Evolutionary conservation across 1,140 invertebrate genomes (phyloP).

Genomic region (Nixonia krombeini): DNA sequence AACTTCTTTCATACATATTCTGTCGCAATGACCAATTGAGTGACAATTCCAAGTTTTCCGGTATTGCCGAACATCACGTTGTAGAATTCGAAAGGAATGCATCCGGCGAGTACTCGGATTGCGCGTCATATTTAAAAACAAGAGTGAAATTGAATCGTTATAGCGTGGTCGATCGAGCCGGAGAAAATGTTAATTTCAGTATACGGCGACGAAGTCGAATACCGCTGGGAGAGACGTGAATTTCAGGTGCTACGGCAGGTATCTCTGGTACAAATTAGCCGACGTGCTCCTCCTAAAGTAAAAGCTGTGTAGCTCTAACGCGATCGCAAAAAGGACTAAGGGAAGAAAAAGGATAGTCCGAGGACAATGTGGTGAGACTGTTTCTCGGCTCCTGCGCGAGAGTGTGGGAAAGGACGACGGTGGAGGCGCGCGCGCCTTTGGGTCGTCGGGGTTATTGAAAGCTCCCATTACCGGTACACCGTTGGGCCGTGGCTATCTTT

Average conservation of each 20-base stretch:
- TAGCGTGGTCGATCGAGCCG: neutral
- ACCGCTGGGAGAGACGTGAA: constrained; percentile 30
- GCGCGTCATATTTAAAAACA: too few species aligned
- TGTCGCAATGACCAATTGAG: too few species aligned
- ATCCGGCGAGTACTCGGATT: too few species aligned
- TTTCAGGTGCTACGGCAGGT: constrained; percentile 60
- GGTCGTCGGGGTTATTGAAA: constrained; percentile 66
- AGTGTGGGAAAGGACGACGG: constrained; percentile 59
- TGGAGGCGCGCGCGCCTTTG: constrained; percentile 41
- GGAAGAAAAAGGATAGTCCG: constrained; percentile 33
- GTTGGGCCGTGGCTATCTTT: constrained; percentile 65
- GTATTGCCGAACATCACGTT: too few species aligned
- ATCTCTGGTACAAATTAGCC: constrained; percentile 68
- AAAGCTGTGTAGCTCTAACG: constrained; percentile 65
- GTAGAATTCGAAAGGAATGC: too few species aligned
- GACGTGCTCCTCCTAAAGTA: constrained; percentile 66
- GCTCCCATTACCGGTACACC: constrained; percentile 70
- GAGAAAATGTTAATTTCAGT: constrained; percentile 6
- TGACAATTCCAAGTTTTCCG: too few species aligned
- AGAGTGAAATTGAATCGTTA: constrained; percentile 14
- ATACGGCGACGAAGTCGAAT: constrained; percentile 2
- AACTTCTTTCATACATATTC: too few species aligned
- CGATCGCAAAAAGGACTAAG: constrained; percentile 47
- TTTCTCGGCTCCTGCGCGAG: constrained; percentile 29
- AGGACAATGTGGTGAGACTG: constrained; percentile 46